A percentile compares a stretch with the other conserved stretches of the same genome.
Conservation (phyloP, 1,140 invertebrate species). For the Apis laboriosa region DNA sequence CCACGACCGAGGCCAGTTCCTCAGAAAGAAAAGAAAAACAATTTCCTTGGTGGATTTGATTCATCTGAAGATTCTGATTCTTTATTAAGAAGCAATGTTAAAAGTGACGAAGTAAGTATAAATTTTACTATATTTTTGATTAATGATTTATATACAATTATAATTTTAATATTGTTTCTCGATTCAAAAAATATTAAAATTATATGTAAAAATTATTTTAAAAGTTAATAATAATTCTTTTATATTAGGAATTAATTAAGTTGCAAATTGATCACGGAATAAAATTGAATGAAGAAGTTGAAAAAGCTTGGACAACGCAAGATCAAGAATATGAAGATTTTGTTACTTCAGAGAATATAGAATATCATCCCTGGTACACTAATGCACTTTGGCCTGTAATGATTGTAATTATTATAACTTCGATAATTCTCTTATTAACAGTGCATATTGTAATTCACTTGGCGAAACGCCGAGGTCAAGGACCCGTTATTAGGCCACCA, state of each 20-base stretch:
- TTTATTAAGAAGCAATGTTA: conserved; percentile 33
- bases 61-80: conserved; percentile 38
- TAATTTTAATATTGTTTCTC: background rate
- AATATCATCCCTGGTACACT: conserved; percentile 70
- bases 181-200: too few relatives aligned
- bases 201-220: background rate
- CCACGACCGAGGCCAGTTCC: conserved; percentile 64
- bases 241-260: conserved; percentile 26
- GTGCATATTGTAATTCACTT: conserved; percentile 67
- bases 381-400: conserved; percentile 69
- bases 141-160: background rate
- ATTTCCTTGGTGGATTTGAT: conserved; percentile 14
- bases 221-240: background rate
- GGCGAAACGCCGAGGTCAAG: conserved; percentile 71
- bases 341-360: conserved; percentile 11
- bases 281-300: conserved; percentile 62
- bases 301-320: conserved; percentile 65
- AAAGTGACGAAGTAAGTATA: conserved; percentile 51
- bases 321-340: conserved; percentile 73
- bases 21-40: conserved; percentile 29
- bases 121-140: background rate
- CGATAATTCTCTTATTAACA: conserved; percentile 66
- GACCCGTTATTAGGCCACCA: conserved; percentile 76
- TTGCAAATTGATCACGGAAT: conserved; percentile 59
- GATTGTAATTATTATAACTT: conserved; percentile 64